Base-by-base conservation (phyloP, 2,888 invertebrate species). In the Cloeon dipterum region DNA sequence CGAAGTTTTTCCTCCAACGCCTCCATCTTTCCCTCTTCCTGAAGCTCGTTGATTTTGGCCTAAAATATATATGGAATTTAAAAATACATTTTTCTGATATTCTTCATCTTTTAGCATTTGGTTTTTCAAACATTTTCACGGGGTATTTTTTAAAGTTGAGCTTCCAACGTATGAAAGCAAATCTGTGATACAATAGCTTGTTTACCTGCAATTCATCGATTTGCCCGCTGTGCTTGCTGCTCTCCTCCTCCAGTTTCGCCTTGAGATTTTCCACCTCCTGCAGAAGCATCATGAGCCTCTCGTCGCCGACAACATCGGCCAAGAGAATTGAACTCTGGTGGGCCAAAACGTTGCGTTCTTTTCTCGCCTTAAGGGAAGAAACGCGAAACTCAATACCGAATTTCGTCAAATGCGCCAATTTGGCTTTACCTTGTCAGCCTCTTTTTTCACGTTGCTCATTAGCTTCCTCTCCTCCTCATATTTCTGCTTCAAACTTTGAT, bases 1-100 rank as follows among this genome's bases (percentile, higher is more conserved):
- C 62, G 67, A 23, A 76, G 59, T 46, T 74, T 71, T 51, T 76
- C 75, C 45, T 75, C 74, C 48, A 74, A 63, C 1, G 74, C 52
- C 18, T 75, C 68, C 11, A 71, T 63, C 48, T 74, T 70, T 0
- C 69, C 66, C 46, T 73, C 71, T 42, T 66, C 65, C 44, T 73
- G 70, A 43, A 66, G 65, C 43, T 73, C 71, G 34, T 73, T 67
- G 34, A 74, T 46, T 52, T 74, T 69, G 29, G 66, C 66, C 59
- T 61, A 45, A 4, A n/a, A n/a, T 23, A 23, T 23, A 10, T 23
- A n/a, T 23, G 23, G 8, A 23, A 23, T 10, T n/a, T n/a, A n/a
- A n/a, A n/a, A n/a, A n/a, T n/a, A n/a, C n/a, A n/a, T n/a, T n/a
- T n/a, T n/a, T n/a, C n/a, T n/a, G n/a, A n/a, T n/a, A n/a, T 8